Percentiles rank a stretch among this genome's conserved stretches.
These are phyloP conservation scores for Lasioglossum lativentre DNA, from an alignment of 2,888 invertebrate species.

Conservation along the genomic window DNA sequence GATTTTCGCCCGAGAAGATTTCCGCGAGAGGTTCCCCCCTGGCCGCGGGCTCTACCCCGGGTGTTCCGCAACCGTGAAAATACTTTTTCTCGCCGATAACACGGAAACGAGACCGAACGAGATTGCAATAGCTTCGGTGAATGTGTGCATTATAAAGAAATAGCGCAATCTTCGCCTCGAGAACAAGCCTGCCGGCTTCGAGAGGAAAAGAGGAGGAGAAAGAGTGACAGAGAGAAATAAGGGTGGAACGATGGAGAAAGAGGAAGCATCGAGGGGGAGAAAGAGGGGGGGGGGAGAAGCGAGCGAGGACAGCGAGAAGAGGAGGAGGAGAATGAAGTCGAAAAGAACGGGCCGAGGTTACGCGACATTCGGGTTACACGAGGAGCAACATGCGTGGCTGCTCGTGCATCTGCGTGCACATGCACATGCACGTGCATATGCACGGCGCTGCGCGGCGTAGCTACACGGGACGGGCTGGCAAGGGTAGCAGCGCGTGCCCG, in stretches of 20 bases:
- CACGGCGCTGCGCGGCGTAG: not conserved
- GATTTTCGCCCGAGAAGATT: slow-evolving; percentile 70
- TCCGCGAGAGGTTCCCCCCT: slow-evolving; percentile 51
- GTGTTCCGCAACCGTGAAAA: slow-evolving; percentile 70
- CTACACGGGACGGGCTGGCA: not conserved
- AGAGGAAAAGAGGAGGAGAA: not conserved
- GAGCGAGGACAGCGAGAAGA: not conserved
- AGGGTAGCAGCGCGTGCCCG: slow-evolving; percentile 43
- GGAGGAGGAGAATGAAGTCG: slow-evolving; percentile 28
- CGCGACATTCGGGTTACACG: slow-evolving; percentile 56
- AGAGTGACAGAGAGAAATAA: not conserved
- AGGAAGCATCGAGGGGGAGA: not conserved
- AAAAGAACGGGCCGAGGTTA: slow-evolving; percentile 37
- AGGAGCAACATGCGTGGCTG: slow-evolving; percentile 32
- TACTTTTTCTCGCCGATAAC: slow-evolving; percentile 74
- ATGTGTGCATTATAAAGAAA: slow-evolving; percentile 75
- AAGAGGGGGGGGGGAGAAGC: not conserved
- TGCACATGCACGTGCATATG: not conserved
- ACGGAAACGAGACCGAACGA: slow-evolving; percentile 72
- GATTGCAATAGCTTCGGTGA: slow-evolving; percentile 71
- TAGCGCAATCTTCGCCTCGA: slow-evolving; percentile 70
- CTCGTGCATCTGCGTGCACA: slow-evolving; percentile 51
- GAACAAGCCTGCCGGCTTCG: slow-evolving; percentile 15
- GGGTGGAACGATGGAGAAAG: not conserved
- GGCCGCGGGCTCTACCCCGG: slow-evolving; percentile 30